Evolutionary conservation across 2,797 vertebrate genomes (phyloP).

Genomic region (Crenichthys baileyi): DNA sequence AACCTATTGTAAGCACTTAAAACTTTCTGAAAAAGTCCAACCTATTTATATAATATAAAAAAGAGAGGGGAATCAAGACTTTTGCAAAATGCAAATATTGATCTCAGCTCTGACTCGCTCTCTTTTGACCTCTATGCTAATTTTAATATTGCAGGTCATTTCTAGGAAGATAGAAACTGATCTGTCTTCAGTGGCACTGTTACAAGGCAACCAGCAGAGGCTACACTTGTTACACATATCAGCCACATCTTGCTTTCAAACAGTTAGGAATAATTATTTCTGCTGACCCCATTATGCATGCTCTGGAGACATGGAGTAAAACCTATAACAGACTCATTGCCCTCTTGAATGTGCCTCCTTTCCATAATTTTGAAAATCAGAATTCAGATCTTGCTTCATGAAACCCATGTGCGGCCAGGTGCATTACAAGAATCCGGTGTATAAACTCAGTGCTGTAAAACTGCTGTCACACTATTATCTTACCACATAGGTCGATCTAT

Average conservation of each 20-base stretch:
- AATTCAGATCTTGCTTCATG: constrained; percentile 10
- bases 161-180: constrained; percentile 12
- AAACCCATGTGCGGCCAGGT: neutral
- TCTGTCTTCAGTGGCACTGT: neutral
- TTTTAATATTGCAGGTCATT: constrained; percentile 6
- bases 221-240: constrained; percentile 7
- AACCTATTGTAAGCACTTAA: neutral
- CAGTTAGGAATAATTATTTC: neutral
- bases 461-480: neutral
- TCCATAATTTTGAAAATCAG: constrained; percentile 1
- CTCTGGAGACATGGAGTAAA: neutral
- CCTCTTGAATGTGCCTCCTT: neutral
- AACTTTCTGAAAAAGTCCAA: neutral
- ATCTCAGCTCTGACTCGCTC: neutral
- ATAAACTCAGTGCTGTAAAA: neutral
- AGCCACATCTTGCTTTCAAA: constrained; percentile 2
- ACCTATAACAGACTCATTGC: neutral
- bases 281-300: neutral
- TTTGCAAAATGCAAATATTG: neutral
- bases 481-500: neutral
- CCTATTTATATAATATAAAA: neutral
- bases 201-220: neutral
- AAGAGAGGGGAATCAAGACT: neutral
- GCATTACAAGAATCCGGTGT: neutral
- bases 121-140: constrained; percentile 7